Conservation (phyloP, 2,888 invertebrate genomes). For the Brenthis hecate region DNA sequence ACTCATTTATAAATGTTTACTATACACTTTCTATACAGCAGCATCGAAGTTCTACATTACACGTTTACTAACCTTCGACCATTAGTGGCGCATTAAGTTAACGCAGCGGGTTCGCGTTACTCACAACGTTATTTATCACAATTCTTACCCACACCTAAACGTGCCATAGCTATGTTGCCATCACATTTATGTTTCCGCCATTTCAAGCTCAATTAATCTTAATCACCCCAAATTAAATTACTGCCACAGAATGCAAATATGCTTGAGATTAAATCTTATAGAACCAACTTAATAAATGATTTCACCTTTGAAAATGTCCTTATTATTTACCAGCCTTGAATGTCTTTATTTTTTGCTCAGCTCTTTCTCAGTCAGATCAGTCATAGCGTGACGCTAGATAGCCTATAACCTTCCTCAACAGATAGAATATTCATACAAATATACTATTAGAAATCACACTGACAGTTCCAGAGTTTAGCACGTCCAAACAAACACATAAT, state of each 20-base stretch:
- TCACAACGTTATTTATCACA: conserved; percentile 29
- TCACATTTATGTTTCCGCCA: conserved; percentile 27
- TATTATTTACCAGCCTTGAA: background rate
- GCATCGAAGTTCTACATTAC: background rate
- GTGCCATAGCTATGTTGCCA: conserved; percentile 18
- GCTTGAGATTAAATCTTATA: conserved; percentile 1
- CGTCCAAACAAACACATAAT: too few relatives aligned
- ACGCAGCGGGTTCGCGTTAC: conserved; percentile 18
- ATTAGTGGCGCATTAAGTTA: conserved; percentile 27
- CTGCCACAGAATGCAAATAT: conserved; percentile 18
- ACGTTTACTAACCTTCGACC: background rate
- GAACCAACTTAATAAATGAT: background rate
- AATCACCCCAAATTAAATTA: conserved; percentile 47
- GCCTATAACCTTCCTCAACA: too few relatives aligned
- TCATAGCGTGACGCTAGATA: too few relatives aligned
- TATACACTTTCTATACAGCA: background rate
- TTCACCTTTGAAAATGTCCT: background rate
- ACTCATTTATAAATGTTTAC: background rate
- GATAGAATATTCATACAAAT: too few relatives aligned
- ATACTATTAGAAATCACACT: too few relatives aligned
- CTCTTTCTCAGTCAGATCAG: too few relatives aligned
- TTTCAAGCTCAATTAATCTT: conserved; percentile 54
- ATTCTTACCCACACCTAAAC: conserved; percentile 13
- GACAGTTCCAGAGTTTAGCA: too few relatives aligned
- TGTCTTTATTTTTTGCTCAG: too few relatives aligned